Conservation (phyloP, 2,888 invertebrate species). For the Agrochola circellaris region DNA sequence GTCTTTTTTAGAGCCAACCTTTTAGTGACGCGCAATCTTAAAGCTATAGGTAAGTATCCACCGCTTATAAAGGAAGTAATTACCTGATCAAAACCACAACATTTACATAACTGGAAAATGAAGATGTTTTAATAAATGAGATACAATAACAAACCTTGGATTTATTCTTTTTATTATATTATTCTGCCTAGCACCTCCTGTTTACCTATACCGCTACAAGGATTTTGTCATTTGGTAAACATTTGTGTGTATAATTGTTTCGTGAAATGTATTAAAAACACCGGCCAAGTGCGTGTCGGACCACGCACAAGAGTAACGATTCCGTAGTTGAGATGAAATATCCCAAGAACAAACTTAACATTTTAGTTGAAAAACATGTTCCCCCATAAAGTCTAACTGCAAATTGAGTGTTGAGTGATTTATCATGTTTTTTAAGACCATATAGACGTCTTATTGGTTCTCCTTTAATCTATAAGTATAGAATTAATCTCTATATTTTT, state of each 20-base stretch:
- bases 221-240: background rate
- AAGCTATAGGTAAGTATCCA: background rate
- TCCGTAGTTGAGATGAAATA: background rate
- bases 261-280: background rate
- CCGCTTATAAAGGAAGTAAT: background rate
- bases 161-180: no score
- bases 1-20: background rate
- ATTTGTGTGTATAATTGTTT: background rate
- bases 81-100: background rate
- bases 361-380: no score
- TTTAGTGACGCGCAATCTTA: background rate
- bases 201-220: background rate
- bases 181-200: background rate
- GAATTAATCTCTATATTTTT: no score
- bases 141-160: constrained; percentile 5
- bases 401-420: no score
- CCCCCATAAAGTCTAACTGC: no score
- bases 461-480: no score
- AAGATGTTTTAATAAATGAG: background rate
- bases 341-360: background rate
- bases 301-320: background rate
- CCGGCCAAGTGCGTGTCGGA: background rate
- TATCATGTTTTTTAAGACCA: no score
- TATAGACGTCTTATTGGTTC: no score
- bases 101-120: background rate